These are phyloP conservation scores for Tineola bisselliella DNA, from an alignment of 2,888 invertebrate genomes.

Conservation along the genomic window DNA sequence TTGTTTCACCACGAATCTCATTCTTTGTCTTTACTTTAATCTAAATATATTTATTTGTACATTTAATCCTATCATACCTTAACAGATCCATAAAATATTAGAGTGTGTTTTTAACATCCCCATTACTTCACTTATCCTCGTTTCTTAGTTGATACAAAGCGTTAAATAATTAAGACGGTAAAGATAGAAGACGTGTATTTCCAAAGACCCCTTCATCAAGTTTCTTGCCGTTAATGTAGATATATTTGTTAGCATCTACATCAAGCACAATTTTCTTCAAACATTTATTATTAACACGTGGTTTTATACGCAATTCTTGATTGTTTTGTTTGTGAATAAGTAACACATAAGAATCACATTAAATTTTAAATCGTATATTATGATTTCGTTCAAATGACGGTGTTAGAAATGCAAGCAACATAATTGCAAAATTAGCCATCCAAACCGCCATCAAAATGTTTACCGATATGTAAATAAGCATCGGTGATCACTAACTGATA, in stretches of 20 bases:
- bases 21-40: too few relatives aligned
- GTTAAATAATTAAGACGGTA: slow-evolving; percentile 9
- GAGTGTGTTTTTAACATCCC: too few relatives aligned
- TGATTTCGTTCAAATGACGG: too few relatives aligned
- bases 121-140: too few relatives aligned
- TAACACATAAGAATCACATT: background rate
- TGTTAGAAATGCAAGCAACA: background rate
- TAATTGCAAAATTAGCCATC: background rate
- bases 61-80: too few relatives aligned
- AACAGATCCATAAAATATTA: too few relatives aligned
- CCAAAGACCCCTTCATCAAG: slow-evolving; percentile 11
- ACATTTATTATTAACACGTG: slow-evolving; percentile 10
- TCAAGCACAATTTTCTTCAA: slow-evolving; percentile 7
- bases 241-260: slow-evolving; percentile 7
- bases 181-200: slow-evolving; percentile 11
- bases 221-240: slow-evolving; percentile 12
- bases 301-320: background rate
- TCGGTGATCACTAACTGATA: background rate
- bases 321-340: background rate
- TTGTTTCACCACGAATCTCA: too few relatives aligned
- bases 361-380: too few relatives aligned
- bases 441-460: background rate
- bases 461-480: slow-evolving; percentile 9
- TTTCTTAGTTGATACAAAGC: background rate
- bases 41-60: too few relatives aligned